These are phyloP conservation scores for Galeopterus variegatus DNA, from an alignment of 2,113 vertebrate genomes.

Conservation along the genomic window DNA sequence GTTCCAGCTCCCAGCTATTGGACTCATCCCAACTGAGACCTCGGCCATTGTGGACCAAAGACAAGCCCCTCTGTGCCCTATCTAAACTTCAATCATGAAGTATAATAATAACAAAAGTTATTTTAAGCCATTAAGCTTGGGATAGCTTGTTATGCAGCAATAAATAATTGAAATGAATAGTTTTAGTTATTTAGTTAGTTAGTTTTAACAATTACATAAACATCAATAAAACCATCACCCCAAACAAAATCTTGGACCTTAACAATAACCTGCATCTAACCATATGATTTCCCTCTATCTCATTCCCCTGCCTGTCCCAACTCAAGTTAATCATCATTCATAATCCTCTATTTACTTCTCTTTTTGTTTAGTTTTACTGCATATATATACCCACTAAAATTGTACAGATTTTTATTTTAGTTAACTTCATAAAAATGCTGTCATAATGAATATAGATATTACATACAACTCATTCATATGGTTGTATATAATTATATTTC, in stretches of 20 bases:
- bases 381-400: not conserved
- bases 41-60: not conserved
- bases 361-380: not conserved
- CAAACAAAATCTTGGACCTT: slow-evolving; percentile 10
- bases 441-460: not conserved
- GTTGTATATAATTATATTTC: not conserved
- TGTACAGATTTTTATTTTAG: slow-evolving; percentile 16
- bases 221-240: not conserved
- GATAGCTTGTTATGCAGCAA: not conserved
- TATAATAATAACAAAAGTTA: not conserved
- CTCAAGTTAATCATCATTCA: not conserved
- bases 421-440: not conserved
- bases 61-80: not conserved
- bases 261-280: not conserved
- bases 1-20: not conserved
- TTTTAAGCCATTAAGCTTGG: slow-evolving; percentile 12
- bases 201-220: not conserved
- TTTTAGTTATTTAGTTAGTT: not conserved
- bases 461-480: not conserved
- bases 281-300: not conserved
- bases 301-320: not conserved
- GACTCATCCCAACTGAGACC: not conserved
- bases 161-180: not conserved
- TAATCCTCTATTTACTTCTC: not conserved
- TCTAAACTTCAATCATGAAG: not conserved